phyloP scores from a whole-genome alignment of 2,888 invertebrate species.

The Drosophila paramelanica region DNA sequence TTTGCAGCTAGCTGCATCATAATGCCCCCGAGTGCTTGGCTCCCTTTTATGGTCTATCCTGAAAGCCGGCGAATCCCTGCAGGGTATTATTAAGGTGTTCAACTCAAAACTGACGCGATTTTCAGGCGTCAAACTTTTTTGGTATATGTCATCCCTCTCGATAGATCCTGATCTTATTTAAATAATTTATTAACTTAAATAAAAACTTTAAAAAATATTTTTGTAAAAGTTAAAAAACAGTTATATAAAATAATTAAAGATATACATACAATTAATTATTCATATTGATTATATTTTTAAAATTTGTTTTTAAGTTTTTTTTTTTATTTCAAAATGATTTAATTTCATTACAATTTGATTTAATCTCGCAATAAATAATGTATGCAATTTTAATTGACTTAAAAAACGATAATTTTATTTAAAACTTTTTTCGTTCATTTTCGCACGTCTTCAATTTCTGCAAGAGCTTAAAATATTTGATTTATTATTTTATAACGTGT shows the following conservation, averaged over 20 bases:
- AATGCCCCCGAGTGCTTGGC: slow-evolving; percentile 39
- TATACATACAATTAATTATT: no score
- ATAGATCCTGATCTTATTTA: no score
- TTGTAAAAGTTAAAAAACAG: no score
- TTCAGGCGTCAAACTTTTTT: not conserved
- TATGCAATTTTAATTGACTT: not conserved
- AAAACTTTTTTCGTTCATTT: not conserved
- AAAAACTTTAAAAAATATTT: no score
- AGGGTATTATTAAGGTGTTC: not conserved
- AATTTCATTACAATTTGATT: not conserved
- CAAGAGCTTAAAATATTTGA: slow-evolving; percentile 10
- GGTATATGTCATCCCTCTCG: no score
- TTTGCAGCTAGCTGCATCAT: slow-evolving; percentile 39
- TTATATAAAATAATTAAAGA: no score
- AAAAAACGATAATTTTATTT: not conserved
- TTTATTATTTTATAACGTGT: slow-evolving; percentile 3
- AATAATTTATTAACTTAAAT: no score
- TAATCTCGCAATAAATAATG: not conserved
- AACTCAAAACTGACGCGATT: not conserved
- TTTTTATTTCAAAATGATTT: no score
- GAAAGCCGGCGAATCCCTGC: not conserved
- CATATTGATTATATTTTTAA: no score
- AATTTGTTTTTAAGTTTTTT: no score
- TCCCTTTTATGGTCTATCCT: slow-evolving; percentile 1
- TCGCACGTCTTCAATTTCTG: not conserved